A percentile compares a stretch with the other conserved stretches of the same genome.
These are phyloP conservation scores for Poliocrania exsul DNA, from an alignment of 2,797 vertebrate genomes.

Conservation along the genomic window DNA sequence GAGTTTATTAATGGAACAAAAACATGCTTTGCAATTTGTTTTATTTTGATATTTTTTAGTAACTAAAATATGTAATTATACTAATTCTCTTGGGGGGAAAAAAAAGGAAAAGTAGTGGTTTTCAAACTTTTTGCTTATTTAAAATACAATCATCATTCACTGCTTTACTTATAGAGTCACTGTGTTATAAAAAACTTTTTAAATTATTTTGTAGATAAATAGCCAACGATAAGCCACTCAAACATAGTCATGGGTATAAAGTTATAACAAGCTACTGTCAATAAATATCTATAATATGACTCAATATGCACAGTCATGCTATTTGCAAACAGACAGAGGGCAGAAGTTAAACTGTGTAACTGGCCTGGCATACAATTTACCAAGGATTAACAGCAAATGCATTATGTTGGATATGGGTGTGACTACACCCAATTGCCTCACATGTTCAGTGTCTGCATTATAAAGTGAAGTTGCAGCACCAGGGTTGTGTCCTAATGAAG, in stretches of 20 bases:
- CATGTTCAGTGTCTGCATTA: not conserved
- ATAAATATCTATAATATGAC: not conserved
- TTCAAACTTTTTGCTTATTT: constrained; percentile 11
- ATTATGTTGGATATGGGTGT: not conserved
- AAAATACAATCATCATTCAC: not conserved
- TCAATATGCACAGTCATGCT: not conserved
- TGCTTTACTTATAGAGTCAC: not conserved
- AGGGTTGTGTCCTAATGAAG: not conserved
- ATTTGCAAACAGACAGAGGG: not conserved
- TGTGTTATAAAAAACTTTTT: constrained; percentile 17
- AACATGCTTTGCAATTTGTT: not conserved
- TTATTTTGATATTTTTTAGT: not conserved
- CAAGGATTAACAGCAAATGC: not conserved
- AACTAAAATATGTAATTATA: constrained; percentile 10
- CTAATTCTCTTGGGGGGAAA: not conserved
- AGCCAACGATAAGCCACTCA: not conserved
- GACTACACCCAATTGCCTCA: not conserved
- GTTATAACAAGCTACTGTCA: constrained; percentile 5
- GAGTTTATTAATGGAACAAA: not conserved
- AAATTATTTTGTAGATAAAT: constrained; percentile 10
- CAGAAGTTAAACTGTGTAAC: not conserved
- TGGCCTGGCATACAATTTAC: not conserved
- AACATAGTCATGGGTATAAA: not conserved
- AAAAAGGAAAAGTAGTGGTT: not conserved
- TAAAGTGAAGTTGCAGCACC: not conserved